These are phyloP conservation scores for Condylura cristata DNA, from an alignment of 2,113 vertebrate genomes.

Conservation along the genomic window DNA sequence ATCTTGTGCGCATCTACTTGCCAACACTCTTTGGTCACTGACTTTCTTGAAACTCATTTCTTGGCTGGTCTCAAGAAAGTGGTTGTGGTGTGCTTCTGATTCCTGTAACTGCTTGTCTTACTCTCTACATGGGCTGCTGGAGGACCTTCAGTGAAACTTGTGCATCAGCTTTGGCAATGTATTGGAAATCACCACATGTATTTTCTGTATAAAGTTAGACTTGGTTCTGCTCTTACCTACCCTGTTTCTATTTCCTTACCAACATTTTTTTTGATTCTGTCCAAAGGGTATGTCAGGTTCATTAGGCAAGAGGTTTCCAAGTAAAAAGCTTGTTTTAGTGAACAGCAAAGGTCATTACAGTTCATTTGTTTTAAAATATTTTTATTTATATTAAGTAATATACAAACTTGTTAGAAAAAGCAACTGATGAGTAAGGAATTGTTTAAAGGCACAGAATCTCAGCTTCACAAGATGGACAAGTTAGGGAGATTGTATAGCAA, in stretches of 20 bases:
- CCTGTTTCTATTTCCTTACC: background rate
- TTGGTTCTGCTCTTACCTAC: accelerated
- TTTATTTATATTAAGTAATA: background rate
- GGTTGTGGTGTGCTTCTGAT: background rate
- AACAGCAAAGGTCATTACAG: background rate
- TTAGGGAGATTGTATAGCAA: background rate
- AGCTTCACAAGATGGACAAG: background rate
- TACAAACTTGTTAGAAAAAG: background rate
- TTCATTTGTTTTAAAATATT: background rate
- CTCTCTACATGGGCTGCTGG: background rate
- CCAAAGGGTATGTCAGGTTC: background rate
- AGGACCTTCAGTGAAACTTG: background rate
- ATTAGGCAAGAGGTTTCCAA: background rate
- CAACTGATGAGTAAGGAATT: background rate
- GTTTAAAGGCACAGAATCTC: background rate
- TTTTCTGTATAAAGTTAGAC: background rate
- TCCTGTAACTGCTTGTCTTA: background rate
- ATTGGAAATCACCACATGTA: background rate
- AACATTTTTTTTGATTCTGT: background rate
- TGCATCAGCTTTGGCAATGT: background rate
- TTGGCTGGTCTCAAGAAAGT: background rate
- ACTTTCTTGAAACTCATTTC: slow-evolving; percentile 42
- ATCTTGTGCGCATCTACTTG: background rate
- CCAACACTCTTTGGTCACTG: background rate
- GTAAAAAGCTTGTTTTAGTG: background rate